Evolutionary conservation across 2,888 invertebrate species (phyloP), one percentile per base, ranked within the genome.

Genomic region (Odontocolon sp.): DNA sequence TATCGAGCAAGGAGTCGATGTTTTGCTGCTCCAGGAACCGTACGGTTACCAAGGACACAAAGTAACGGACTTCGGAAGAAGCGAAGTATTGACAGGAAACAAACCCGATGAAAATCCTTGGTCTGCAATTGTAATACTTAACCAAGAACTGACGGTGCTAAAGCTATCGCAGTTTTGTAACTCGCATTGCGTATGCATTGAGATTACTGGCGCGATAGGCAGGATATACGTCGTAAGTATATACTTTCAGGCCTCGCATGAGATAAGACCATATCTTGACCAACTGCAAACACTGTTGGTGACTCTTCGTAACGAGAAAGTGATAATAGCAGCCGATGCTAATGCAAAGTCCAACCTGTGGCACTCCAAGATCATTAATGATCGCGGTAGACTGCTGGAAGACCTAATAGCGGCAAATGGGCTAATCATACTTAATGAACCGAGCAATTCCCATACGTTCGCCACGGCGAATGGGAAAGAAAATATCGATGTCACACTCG

Each of bases 11-110:
- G 0, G 6, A 3, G 4, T 57, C 0, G 78, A 75, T 5, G 6
- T 75, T 1, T 0, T 75, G 0, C 63, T 69, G 0, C 3, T 78
- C 8, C 78, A 78, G 28, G 78, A 78, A 42, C 78, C 78, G 2
- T 78, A 78, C 11, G 2, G 5, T 0, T 38, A 23, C 2, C 31
- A 56, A n/a, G 61, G 63, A 0, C n/a, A n/a, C n/a, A 31, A 0
- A 2, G 1, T 14, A 11, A 21, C 8, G 14, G 18, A 8, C 23
- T 52, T 11, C 23, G 36, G 23, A 2, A 14, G 8, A n/a, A 28
- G 9, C 1, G 11, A n/a, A 0, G 9, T n/a, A 2, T 1, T 52
- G 1, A 31, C 52, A 0, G 52, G 52, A 2, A 26, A 50, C 6
- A 4, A 5, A 2, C 14, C 4, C 1, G 52, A 3, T 1, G 31